Base-by-base conservation (phyloP, 1,140 invertebrate species). In the Anastrepha obliqua region DNA sequence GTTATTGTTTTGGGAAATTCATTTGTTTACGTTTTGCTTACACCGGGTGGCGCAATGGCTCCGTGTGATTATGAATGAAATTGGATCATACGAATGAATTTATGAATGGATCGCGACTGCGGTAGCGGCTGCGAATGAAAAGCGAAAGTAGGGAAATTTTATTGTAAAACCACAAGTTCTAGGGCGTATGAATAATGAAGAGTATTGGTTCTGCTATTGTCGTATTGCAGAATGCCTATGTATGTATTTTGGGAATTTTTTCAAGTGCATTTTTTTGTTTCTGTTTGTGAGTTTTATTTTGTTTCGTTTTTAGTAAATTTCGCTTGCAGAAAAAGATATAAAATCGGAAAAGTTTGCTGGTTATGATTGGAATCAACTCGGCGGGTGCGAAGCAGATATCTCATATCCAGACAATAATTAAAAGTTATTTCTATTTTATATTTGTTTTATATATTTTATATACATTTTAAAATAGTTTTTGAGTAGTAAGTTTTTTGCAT, bases 41-140 rank as follows among this genome's bases (percentile, higher is more conserved):
- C 29, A 70, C 74, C 42, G 87, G 51, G 11, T 67, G 4, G 20
- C 8, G 42, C 67, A 81, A 42, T 87, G 65, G 17, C n/a, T 65
- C 60, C 20, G 39, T 3, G 65, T 51, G 47, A 59, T 90, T 88
- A 91, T 92, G 91, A 92, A 92, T 92, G 91, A 92, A 92, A 74
- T 64, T 20, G 55, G 67, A 65, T 67, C 8, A 58, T 13, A 44
- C 15, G 55, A 44, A 62, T 51, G 51, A 74, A 88, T 74, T 78
- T 81, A 87, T 88, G 86, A 87, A 87, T 87, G 86, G 55, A 86
- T 81, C 67, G 64, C 65, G 64, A 44, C 59, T 85, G 51, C 59
- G 29, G 29, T n/a, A 29, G 29, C 11, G 8, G 39, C 7, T 64
- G n/a, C 20, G 11, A 67, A 67, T 74, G 47, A 55, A 81, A 81